Conservation (phyloP, 2,113 vertebrate species). For the Parus major region DNA sequence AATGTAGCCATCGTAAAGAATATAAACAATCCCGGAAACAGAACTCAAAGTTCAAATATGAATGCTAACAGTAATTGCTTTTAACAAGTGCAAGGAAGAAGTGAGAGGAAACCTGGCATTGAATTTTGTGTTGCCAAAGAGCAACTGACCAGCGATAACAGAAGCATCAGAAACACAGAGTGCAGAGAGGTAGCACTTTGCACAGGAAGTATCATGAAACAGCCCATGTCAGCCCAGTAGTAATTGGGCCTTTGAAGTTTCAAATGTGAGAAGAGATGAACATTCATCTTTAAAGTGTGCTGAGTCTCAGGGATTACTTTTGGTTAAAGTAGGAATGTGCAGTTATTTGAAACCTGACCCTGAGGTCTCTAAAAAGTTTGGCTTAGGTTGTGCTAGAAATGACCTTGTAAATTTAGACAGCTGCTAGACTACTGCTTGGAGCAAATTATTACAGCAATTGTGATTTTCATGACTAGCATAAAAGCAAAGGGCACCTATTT, state of each 20-base stretch:
- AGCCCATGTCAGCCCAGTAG: constrained; percentile 53
- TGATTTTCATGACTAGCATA: constrained; percentile 61
- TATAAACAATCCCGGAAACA: constrained; percentile 50
- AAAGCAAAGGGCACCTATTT: constrained; percentile 60
- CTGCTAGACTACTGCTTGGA: constrained; percentile 71
- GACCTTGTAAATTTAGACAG: constrained; percentile 82
- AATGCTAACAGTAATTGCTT: constrained; percentile 64
- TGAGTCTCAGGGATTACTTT: constrained; percentile 68
- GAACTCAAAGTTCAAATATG: constrained; percentile 52
- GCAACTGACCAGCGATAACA: constrained; percentile 32
- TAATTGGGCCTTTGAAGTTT: constrained; percentile 76
- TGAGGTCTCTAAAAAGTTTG: constrained; percentile 66
- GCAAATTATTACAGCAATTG: constrained; percentile 70
- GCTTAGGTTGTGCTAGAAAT: constrained; percentile 63
- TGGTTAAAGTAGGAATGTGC: constrained; percentile 78
- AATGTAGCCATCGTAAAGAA: constrained; percentile 50
- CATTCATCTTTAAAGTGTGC: constrained; percentile 75
- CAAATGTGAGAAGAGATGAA: constrained; percentile 68
- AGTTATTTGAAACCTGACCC: constrained; percentile 79
- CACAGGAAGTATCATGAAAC: constrained; percentile 73
- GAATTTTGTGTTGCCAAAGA: constrained; percentile 49
- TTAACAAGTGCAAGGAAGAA: constrained; percentile 67
- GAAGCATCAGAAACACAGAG: constrained; percentile 13
- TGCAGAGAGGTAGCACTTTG: constrained; percentile 55
- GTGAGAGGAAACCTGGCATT: constrained; percentile 40